A percentile compares a stretch with the other conserved stretches of the same genome.
These are phyloP conservation scores for Aspiorhynchus laticeps DNA, from an alignment of 2,113 vertebrate genomes.

Conservation along the genomic window DNA sequence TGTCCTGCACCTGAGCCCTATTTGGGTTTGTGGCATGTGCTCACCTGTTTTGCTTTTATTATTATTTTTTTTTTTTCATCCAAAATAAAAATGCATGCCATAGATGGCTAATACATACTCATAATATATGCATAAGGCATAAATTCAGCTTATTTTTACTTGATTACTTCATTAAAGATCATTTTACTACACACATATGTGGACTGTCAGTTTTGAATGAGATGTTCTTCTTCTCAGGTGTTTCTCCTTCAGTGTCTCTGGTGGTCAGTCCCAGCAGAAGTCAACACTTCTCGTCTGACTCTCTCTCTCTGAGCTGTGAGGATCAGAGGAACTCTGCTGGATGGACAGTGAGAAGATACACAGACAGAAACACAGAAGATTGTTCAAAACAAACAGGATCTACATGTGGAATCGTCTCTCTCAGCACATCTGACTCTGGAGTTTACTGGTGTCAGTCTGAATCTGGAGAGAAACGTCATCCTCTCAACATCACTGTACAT, in stretches of 20 bases:
- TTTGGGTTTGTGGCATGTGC: too few species aligned
- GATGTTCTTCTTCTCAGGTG: background rate
- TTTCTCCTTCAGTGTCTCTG: background rate
- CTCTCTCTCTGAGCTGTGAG: conserved; percentile 13
- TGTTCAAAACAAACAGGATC: conserved; percentile 6
- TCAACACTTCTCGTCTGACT: conserved; percentile 31
- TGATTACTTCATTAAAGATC: too few species aligned
- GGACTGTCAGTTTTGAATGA: background rate
- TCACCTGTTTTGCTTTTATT: too few species aligned
- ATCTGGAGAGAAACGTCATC: background rate
- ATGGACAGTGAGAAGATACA: conserved; percentile 28
- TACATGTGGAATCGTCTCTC: background rate
- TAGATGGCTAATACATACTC: background rate
- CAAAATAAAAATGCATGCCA: too few species aligned
- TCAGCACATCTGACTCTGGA: background rate
- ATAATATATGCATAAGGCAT: too few species aligned
- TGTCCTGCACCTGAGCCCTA: too few species aligned
- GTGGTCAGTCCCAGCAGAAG: background rate
- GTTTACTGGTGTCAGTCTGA: background rate
- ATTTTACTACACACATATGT: background rate
- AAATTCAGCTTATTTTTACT: background rate
- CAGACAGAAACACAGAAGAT: background rate
- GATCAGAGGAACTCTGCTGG: conserved; percentile 20
- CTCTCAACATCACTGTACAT: background rate
- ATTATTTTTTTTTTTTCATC: too few species aligned